phyloP scores from a whole-genome alignment of 1,140 invertebrate species.

The Nebria ingens region DNA sequence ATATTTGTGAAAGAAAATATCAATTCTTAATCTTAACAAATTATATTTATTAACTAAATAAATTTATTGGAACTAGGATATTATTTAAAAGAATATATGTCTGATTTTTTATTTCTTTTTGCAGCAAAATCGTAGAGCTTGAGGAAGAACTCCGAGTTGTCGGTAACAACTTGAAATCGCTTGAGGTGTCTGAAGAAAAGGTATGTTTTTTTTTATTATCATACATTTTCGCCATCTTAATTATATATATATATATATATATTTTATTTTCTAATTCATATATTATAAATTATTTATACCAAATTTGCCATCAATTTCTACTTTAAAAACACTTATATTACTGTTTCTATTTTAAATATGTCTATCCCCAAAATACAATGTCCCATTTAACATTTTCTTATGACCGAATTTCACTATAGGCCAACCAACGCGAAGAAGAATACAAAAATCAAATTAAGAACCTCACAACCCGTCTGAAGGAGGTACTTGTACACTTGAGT shows the following conservation, averaged over 20 bases:
- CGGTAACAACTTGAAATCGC: constrained; percentile 99
- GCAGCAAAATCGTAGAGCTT: constrained; percentile 98
- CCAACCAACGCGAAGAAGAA: constrained; percentile 99
- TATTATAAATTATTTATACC: background rate
- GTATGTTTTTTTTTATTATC: constrained; percentile 54
- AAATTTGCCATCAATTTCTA: too few relatives aligned
- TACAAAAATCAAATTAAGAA: constrained; percentile 99
- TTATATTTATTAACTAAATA: too few relatives aligned
- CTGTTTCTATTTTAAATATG: too few relatives aligned
- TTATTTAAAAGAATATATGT: too few relatives aligned
- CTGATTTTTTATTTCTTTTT: constrained; percentile 33
- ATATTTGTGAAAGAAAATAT: background rate
- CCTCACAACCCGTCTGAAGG: constrained; percentile 96
- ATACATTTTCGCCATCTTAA: too few relatives aligned
- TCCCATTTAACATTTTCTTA: background rate
- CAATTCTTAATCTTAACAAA: too few relatives aligned
- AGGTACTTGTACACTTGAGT: constrained; percentile 59
- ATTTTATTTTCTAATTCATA: background rate
- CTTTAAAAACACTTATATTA: too few relatives aligned
- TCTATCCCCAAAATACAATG: too few relatives aligned
- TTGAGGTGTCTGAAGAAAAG: constrained; percentile 99
- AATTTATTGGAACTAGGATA: too few relatives aligned
- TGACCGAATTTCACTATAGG: constrained; percentile 47
- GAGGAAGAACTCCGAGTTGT: constrained; percentile 98
- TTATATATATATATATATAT: background rate